Evolutionary conservation across 2,797 vertebrate species (phyloP).

Genomic region (Harpagifer antarcticus): DNA sequence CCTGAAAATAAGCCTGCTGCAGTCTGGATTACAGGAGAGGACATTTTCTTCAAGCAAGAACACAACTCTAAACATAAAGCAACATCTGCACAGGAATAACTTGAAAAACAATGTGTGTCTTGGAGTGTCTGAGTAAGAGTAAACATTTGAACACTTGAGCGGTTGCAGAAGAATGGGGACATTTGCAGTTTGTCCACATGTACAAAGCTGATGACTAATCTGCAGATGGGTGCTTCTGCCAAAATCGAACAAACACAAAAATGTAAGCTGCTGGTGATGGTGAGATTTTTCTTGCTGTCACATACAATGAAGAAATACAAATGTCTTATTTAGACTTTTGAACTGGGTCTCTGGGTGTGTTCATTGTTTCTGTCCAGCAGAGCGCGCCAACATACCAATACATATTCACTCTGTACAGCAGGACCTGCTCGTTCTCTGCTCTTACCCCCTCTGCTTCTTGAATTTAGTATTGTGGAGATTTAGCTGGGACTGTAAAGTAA

Average conservation of each 20-base stretch:
- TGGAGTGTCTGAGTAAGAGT: neutral
- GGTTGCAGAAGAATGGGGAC: constrained; percentile 1
- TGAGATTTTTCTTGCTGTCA: constrained; percentile 10
- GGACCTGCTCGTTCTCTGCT: neutral
- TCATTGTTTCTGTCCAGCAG: constrained; percentile 62
- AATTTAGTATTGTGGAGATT: neutral
- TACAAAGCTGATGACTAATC: constrained; percentile 12
- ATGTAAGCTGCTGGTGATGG: no score
- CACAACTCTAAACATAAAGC: constrained; percentile 9
- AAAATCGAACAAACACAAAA: neutral
- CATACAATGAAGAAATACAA: constrained; percentile 18
- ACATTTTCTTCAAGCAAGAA: neutral
- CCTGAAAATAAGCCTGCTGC: constrained; percentile 24
- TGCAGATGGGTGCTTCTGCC: neutral
- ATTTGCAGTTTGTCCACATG: neutral
- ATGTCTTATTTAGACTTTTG: constrained; percentile 9
- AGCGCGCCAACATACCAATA: constrained; percentile 57
- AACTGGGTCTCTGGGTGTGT: constrained; percentile 23
- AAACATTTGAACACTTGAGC: constrained; percentile 13
- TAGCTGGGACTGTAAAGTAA: neutral
- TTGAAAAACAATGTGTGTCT: neutral
- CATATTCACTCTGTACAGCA: constrained; percentile 12
- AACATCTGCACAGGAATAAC: neutral
- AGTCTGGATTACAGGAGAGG: constrained; percentile 14
- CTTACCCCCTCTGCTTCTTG: constrained; percentile 59